Base-by-base conservation (phyloP, 37 sponge, comb jelly and placozoan species). In the Geodia barretti region DNA sequence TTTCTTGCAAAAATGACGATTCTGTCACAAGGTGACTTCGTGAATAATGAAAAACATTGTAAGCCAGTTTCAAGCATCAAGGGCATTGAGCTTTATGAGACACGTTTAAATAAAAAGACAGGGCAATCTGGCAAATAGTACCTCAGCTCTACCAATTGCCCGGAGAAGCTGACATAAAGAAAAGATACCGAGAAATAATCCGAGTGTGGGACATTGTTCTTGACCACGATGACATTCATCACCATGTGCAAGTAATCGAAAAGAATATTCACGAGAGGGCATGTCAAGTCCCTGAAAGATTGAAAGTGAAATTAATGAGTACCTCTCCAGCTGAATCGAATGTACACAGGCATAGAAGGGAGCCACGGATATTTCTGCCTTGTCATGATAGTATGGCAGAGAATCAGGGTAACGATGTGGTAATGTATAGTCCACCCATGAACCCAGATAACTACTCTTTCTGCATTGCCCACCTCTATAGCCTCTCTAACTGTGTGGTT, bases 101-200 rank as follows among this genome's bases (percentile, higher is more conserved):
- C 73, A 67, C 71, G 76, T 20, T 36, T 92, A 1, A 87, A 74
- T 28, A 80, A 88, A 64, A 59, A 63, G 25, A n/a, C 25, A 62
- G 89, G 21, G 80, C 88, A 25, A 2, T 92, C 20, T 92, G 86
- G 85, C 79, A 88, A 76, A 67, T 80, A 41, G 89, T n/a, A n/a
- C n/a, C n/a, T n/a, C n/a, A n/a, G n/a, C n/a, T n/a, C n/a, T n/a
- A n/a, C n/a, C n/a, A n/a, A n/a, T n/a, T n/a, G n/a, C n/a, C n/a
- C n/a, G n/a, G n/a, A n/a, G n/a, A n/a, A n/a, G n/a, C n/a, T n/a
- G n/a, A n/a, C n/a, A n/a, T n/a, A n/a, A n/a, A n/a, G n/a, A n/a
- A n/a, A n/a, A n/a, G n/a, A 33, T 92, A 73, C 70, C 73, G 86
- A 26, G 93, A 92, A 65, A 72, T 92, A 23, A 84, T 92, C 32